Evolutionary conservation across 2,888 invertebrate species (phyloP).

Genomic region (Endotricha flammealis): DNA sequence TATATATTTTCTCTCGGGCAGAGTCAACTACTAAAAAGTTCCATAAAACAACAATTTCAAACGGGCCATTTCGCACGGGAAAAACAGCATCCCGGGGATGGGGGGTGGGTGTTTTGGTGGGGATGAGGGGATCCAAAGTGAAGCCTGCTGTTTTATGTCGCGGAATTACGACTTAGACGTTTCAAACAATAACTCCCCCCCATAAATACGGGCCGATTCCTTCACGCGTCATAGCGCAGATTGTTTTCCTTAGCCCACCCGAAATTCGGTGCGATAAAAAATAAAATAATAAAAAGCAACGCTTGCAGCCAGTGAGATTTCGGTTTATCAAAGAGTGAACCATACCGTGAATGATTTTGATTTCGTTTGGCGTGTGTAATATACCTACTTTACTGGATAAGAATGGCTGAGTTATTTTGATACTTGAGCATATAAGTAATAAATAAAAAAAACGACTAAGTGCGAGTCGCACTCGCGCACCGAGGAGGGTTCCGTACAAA

Average conservation of each 20-base stretch:
- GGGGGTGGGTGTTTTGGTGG: slow-evolving; percentile 31
- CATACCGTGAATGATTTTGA: slow-evolving; percentile 1
- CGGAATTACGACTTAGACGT: slow-evolving; percentile 78
- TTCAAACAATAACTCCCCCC: slow-evolving; percentile 76
- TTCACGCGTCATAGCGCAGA: slow-evolving; percentile 74
- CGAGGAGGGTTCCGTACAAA: too few relatives aligned
- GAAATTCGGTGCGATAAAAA: slow-evolving; percentile 29
- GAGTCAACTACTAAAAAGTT: slow-evolving; percentile 78
- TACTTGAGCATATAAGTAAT: neutral
- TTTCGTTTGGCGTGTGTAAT: slow-evolving; percentile 8
- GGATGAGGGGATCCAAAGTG: slow-evolving; percentile 49
- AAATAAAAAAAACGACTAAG: neutral
- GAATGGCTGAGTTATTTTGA: neutral
- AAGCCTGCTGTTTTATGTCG: slow-evolving; percentile 71
- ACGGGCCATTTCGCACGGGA: slow-evolving; percentile 74
- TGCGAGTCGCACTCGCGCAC: too few relatives aligned
- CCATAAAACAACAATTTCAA: slow-evolving; percentile 79
- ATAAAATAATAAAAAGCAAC: slow-evolving; percentile 21
- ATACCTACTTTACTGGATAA: neutral
- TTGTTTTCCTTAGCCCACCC: slow-evolving; percentile 52
- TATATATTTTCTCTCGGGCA: slow-evolving; percentile 67
- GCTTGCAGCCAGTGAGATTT: slow-evolving; percentile 11
- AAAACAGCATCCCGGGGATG: slow-evolving; percentile 69
- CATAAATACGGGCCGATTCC: slow-evolving; percentile 75
- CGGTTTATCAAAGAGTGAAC: slow-evolving; percentile 1